phyloP scores from a whole-genome alignment of 2,797 vertebrate species.

The Danionella dracula region DNA sequence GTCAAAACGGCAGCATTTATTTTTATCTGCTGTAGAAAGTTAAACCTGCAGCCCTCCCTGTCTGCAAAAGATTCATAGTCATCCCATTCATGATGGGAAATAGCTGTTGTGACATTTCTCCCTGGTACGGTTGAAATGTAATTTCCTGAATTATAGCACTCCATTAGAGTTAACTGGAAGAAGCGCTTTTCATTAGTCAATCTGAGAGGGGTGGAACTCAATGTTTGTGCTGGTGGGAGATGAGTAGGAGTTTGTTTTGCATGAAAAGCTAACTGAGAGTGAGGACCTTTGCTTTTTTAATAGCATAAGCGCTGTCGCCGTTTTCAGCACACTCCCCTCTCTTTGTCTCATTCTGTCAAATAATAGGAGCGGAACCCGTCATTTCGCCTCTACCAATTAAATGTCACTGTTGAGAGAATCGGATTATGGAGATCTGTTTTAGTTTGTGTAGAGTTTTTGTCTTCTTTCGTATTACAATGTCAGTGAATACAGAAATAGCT shows the following conservation, averaged over 20 bases:
- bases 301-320: too few species aligned
- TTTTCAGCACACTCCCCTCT: too few species aligned
- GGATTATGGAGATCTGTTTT: too few species aligned
- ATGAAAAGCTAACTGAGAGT: slow-evolving; percentile 22
- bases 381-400: too few species aligned
- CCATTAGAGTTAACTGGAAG: slow-evolving; percentile 9
- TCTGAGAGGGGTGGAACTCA: not conserved
- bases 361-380: too few species aligned
- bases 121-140: slow-evolving; percentile 24
- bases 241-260: slow-evolving; percentile 21
- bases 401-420: too few species aligned
- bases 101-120: slow-evolving; percentile 30
- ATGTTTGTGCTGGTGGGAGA: slow-evolving; percentile 11
- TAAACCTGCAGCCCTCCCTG: not conserved
- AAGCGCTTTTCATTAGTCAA: slow-evolving; percentile 14
- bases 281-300: slow-evolving; percentile 15
- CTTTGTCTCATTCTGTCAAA: too few species aligned
- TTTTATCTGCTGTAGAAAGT: slow-evolving; percentile 1
- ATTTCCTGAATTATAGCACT: slow-evolving; percentile 37
- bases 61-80: not conserved
- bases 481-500: too few species aligned
- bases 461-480: too few species aligned
- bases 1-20: not conserved
- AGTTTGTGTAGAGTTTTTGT: too few species aligned
- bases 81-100: slow-evolving; percentile 29